A percentile compares a stretch with the other conserved stretches of the same genome.
Evolutionary conservation across 2,888 invertebrate genomes (phyloP).

Genomic region (Pristionchus mayeri): DNA sequence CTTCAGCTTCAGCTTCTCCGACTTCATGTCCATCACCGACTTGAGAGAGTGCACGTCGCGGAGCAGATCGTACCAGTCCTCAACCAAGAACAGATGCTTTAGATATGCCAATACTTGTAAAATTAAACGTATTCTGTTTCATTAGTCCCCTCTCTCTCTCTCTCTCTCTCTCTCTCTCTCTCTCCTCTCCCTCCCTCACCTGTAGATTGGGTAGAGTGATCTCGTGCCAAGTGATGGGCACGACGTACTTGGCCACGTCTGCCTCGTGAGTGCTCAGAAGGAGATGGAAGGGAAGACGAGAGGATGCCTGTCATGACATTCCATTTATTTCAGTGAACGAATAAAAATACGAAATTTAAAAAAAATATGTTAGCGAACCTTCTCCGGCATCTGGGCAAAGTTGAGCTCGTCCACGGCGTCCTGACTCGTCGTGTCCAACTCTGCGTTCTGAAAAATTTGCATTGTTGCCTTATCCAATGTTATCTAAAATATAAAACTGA

Average conservation of each 20-base stretch:
- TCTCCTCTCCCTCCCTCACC: background rate
- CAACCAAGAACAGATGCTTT: background rate
- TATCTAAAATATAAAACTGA: background rate
- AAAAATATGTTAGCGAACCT: background rate
- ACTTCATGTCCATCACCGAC: background rate
- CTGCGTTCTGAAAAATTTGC: background rate
- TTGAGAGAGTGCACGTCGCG: background rate
- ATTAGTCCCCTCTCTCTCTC: no score
- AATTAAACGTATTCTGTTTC: background rate
- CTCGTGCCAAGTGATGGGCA: slow-evolving; percentile 31
- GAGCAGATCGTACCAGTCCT: slow-evolving; percentile 15
- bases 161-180: no score
- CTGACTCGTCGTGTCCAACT: background rate
- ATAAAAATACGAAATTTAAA: no score
- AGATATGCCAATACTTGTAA: background rate
- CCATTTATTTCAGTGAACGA: no score
- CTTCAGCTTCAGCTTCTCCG: slow-evolving; percentile 20
- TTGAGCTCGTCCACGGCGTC: background rate
- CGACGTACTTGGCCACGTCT: background rate
- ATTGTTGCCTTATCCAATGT: background rate
- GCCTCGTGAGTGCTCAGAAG: background rate
- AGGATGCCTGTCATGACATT: background rate
- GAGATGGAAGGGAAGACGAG: slow-evolving; percentile 48
- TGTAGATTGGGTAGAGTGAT: background rate
- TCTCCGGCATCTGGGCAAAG: background rate